phyloP scores from a whole-genome alignment of 2,888 invertebrate genomes.

The Lasius fuliginosus region DNA sequence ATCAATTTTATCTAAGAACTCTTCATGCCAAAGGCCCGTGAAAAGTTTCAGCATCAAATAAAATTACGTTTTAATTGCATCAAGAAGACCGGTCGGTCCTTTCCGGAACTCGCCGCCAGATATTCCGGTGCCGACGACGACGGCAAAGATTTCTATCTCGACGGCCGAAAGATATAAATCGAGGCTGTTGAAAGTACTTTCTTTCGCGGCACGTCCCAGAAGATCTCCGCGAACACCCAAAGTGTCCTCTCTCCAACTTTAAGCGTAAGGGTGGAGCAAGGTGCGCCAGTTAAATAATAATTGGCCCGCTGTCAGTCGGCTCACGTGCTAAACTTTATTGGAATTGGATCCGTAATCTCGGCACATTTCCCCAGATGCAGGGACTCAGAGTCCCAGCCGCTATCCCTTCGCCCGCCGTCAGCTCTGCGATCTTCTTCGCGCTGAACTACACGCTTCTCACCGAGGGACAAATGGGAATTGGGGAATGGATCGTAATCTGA shows the following conservation, averaged over 20 bases:
- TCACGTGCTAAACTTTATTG: slow-evolving; percentile 85
- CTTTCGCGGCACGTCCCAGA: slow-evolving; percentile 66
- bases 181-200: slow-evolving; percentile 43
- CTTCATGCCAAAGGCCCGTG: slow-evolving; percentile 42
- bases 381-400: slow-evolving; percentile 57
- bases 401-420: slow-evolving; percentile 20
- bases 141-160: slow-evolving; percentile 28
- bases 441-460: slow-evolving; percentile 51
- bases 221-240: slow-evolving; percentile 61
- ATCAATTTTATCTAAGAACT: slow-evolving; percentile 53
- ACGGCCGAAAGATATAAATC: slow-evolving; percentile 50
- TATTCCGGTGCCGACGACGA: slow-evolving; percentile 2
- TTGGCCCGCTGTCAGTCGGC: slow-evolving; percentile 81
- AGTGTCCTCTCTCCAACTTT: slow-evolving; percentile 60
- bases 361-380: slow-evolving; percentile 82
- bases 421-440: slow-evolving; percentile 51
- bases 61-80: slow-evolving; percentile 57
- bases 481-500: slow-evolving; percentile 82
- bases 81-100: slow-evolving; percentile 16
- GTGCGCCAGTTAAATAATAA: slow-evolving; percentile 80
- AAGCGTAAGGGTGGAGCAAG: slow-evolving; percentile 51
- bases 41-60: slow-evolving; percentile 45
- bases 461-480: slow-evolving; percentile 79
- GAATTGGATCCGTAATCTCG: slow-evolving; percentile 85
- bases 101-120: slow-evolving; percentile 26